Evolutionary conservation across 1,140 invertebrate genomes (phyloP), one percentile per base, ranked within the genome.

Genomic region (Leucophenga varia): DNA sequence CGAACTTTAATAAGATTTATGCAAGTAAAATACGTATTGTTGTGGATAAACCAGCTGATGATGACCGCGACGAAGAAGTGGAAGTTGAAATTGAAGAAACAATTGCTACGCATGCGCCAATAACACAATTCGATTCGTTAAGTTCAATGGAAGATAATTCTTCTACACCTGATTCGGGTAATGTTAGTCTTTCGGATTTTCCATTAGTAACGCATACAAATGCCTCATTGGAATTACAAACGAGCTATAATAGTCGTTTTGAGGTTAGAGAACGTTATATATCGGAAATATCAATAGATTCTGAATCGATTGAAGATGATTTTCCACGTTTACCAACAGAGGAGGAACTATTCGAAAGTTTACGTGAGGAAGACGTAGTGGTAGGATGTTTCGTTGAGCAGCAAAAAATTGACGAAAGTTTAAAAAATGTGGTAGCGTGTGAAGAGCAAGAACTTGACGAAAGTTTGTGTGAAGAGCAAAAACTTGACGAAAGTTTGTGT

Each of bases 151-250:
- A 72, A 46, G 70, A 73, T 35, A 64, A 51, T 12, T 73, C 70
- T 2, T 74, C 71, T 1, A 74, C 71, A 52, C 71, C 71, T 1
- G 71, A 74, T 31, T 74, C 71, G 17, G 71, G 71, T 6, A 74
- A 67, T 55, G 71, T 65, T 14, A 74, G 71, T n/a, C 49, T 74
- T 19, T 57, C 64, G 3, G 71, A 74, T 22, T 74, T 52, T 42
- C 71, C 71, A 0, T 35, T 71, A 13, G 39, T 43, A 6, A 41
- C 21, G 7, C 49, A 64, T 10, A 54, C 47, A 18, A 71, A 73
- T 50, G 52, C 59, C 22, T 64, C 57, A 0, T 34, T 74, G 12
- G 55, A 69, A 20, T 43, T 74, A 16, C 56, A 60, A 31, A 52
- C 54, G 3, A 25, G 10, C 0, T 69, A 56, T 37, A 74, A 74